Base-by-base conservation (phyloP, 2,888 invertebrate genomes). In the Eurytoma adleriae region DNA sequence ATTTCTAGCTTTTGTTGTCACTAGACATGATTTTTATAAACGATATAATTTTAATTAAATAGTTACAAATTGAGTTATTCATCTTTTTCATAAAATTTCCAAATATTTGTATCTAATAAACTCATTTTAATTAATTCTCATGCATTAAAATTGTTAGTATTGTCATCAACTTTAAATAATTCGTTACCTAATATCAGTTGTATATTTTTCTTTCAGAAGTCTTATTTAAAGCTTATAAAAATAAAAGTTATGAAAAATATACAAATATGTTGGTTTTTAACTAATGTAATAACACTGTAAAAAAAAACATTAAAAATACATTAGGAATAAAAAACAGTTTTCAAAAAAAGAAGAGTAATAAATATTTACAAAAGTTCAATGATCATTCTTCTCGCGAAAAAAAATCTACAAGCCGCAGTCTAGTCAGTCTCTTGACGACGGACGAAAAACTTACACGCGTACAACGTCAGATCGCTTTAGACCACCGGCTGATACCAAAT, bases 401-500 rank as follows among this genome's bases (percentile, higher is more conserved):
- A 80, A 77, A 79, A 71, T 66, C 67, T 57, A 70, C 59, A 71
- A 75, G 66, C 67, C 52, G 27, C 66, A 74, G 52, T 66, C 70
- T 30, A 50, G 20, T 27, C 62, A n/a, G 54, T 61, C 56, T 56
- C 30, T n/a, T 69, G n/a, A 67, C 16, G 50, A 50, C 54, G 48
- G 52, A 59, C n/a, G 24, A 81, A 80, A 80, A 52, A 81, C 71
- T 57, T 74, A 74, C 62, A 68, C 50, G 40, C 40, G 69, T 78
- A 40, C 40, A 70, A 69, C 67, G 10, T 40, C 1, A 30, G 52
- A 48, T n/a, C 50, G n/a, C 4, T 78, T 82, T 89, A 90, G 78
- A 90, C 87, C 56, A 91, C 88, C 0, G 98, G 98, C 88, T 96
- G 96, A 91, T 98, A 96, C 96, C 98, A 98, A 66, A 96, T 95